Evolutionary conservation across 2,113 vertebrate species (phyloP), one percentile per base, ranked within the genome.

Genomic region (Amphilophus citrinellus): DNA sequence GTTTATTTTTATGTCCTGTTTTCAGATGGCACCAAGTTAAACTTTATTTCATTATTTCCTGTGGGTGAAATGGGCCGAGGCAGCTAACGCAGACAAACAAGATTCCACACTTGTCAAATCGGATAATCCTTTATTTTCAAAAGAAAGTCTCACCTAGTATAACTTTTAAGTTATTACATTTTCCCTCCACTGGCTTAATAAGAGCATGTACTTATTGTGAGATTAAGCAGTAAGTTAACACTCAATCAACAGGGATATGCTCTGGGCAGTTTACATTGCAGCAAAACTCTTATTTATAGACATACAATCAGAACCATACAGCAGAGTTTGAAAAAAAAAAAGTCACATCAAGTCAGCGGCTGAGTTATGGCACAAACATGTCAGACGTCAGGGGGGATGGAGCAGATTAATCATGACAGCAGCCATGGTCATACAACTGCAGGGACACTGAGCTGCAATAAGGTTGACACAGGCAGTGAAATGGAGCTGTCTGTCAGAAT

Each of bases 401-500:
- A 79, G 61, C 44, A 65, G 56, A 89, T 87, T 83, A 82, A 82
- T 80, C 77, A 89, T 85, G 65, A 82, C 87, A 92, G 71, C 50
- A 20, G 44, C 24, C 59, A 59, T 61, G 2, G 17, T 61, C 62
- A 32, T 61, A 76, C 50, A 62, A 83, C 81, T 77, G 61, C 75
- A 7, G 79, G 59, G 62, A 77, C 78, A 77, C 44, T 3, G 66
- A 80, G 83, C 80, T 79, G 53, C 76, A 61, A 68, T 80, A 62
- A 80, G 80, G 78, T 27, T 57, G 63, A 79, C 30, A 61, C 11
- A 65, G 78, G 47, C 50, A 14, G 62, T 75, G 37, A 88, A 84
- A 89, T 84, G 37, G 32, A 86, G 63, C 82, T 85, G 85, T 85
- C 81, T 75, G 50, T n/a, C 59, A 79, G 65, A 83, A 85, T 79